Evolutionary conservation across 1,140 invertebrate species (phyloP).

Genomic region (Magallana gigas): DNA sequence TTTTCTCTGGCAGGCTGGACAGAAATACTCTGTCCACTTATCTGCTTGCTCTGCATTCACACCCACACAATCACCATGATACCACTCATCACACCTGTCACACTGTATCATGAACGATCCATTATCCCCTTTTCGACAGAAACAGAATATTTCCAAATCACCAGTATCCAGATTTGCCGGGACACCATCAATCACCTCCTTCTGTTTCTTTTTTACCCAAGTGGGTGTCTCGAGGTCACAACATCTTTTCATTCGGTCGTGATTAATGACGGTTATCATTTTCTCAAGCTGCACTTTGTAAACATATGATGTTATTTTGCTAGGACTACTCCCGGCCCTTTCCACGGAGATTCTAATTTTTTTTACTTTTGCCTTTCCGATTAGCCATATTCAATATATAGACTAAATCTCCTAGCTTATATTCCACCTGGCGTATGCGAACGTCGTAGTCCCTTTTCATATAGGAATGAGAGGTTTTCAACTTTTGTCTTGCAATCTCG

Average conservation of each 20-base stretch:
- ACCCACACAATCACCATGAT: conserved; percentile 43
- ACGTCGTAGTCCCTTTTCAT: conserved; percentile 63
- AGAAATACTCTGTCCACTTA: neutral
- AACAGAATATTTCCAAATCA: conserved; percentile 17
- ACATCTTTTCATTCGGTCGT: conserved; percentile 25
- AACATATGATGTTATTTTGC: conserved; percentile 50
- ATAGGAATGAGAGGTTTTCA: conserved; percentile 26
- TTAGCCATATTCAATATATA: conserved; percentile 51
- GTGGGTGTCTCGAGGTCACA: neutral
- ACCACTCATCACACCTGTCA: conserved; percentile 51
- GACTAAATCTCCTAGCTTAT: conserved; percentile 54
- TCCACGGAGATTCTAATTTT: conserved; percentile 58
- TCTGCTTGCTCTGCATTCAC: conserved; percentile 23
- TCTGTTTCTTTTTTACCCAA: conserved; percentile 5
- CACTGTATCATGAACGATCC: conserved; percentile 49
- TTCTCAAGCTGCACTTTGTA: conserved; percentile 49
- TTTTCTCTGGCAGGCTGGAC: conserved; percentile 30
- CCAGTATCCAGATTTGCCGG: neutral
- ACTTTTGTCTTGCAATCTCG: conserved; percentile 47
- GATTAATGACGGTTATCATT: conserved; percentile 2
- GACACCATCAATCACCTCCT: neutral
- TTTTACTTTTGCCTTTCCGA: conserved; percentile 52
- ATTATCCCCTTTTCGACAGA: conserved; percentile 21
- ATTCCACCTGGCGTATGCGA: conserved; percentile 15
- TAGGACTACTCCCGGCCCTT: conserved; percentile 53